Evolutionary conservation across 2,888 invertebrate species (phyloP).

Genomic region (Pedicia rivosa): DNA sequence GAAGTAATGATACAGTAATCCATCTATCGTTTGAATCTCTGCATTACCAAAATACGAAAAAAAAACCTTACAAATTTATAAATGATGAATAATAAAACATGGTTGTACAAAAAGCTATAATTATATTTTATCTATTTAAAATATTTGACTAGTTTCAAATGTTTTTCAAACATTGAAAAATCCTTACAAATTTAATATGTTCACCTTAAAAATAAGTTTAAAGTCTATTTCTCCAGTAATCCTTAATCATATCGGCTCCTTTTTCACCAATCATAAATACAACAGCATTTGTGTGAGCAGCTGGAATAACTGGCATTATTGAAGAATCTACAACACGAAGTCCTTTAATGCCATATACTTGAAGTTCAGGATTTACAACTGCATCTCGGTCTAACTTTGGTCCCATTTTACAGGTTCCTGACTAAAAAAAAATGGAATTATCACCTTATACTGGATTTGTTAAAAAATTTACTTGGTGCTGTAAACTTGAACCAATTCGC

Average conservation of each 20-base stretch:
- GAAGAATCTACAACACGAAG: conserved; percentile 41
- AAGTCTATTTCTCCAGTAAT: conserved; percentile 23
- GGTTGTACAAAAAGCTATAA: too few species aligned
- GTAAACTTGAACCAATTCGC: conserved; percentile 52
- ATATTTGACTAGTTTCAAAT: background rate
- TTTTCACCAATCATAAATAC: conserved; percentile 45
- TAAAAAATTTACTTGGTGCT: conserved; percentile 39
- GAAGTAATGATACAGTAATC: too few species aligned
- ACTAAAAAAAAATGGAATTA: too few species aligned
- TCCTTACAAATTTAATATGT: background rate
- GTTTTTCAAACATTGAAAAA: background rate
- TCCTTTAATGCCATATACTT: conserved; percentile 34
- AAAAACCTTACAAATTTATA: too few species aligned
- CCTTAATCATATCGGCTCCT: conserved; percentile 38
- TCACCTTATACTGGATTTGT: too few species aligned
- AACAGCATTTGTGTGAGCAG: conserved; percentile 39
- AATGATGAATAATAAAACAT: too few species aligned
- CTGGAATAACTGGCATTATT: conserved; percentile 40
- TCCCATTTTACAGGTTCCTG: conserved; percentile 56
- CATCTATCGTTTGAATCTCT: too few species aligned
- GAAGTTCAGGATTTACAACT: conserved; percentile 44
- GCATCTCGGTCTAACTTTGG: conserved; percentile 37
- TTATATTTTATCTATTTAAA: too few species aligned
- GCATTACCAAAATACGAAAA: too few species aligned
- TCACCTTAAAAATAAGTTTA: background rate